These are phyloP conservation scores for Polyommatus iphigenia DNA, from an alignment of 2,888 invertebrate species.

Conservation along the genomic window DNA sequence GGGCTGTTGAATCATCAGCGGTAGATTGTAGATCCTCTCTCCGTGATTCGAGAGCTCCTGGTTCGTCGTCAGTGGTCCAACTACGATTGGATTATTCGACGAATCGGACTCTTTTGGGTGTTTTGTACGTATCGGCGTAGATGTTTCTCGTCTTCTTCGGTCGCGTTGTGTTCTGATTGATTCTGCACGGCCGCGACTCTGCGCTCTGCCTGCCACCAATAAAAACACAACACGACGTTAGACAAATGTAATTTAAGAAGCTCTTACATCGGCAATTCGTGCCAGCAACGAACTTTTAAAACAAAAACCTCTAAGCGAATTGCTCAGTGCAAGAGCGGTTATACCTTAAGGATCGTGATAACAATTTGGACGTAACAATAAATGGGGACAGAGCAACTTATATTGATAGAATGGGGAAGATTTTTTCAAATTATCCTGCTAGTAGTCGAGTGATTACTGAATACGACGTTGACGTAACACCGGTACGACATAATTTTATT, in stretches of 20 bases:
- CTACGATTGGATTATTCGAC: conserved; percentile 77
- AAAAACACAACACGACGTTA: conserved; percentile 81
- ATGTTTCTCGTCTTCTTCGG: conserved; percentile 64
- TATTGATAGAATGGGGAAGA: not conserved
- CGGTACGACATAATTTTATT: too few relatives aligned
- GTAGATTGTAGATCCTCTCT: conserved; percentile 71
- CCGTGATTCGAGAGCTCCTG: conserved; percentile 74
- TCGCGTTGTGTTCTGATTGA: conserved; percentile 81
- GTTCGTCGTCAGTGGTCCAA: conserved; percentile 75
- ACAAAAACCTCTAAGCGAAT: not conserved
- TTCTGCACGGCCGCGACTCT: conserved; percentile 77
- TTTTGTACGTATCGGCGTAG: conserved; percentile 62
- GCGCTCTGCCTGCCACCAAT: conserved; percentile 80
- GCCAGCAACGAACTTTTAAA: not conserved
- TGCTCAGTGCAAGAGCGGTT: not conserved
- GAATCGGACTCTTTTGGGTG: conserved; percentile 81
- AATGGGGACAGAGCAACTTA: not conserved
- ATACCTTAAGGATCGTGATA: conserved; percentile 50
- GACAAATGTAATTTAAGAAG: conserved; percentile 45
- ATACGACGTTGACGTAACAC: too few relatives aligned
- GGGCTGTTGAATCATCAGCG: conserved; percentile 80
- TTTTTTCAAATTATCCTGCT: not conserved
- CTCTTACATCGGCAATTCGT: not conserved
- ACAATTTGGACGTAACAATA: conserved; percentile 43
- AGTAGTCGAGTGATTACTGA: too few relatives aligned